A percentile compares a stretch with the other conserved stretches of the same genome.
phyloP scores from a whole-genome alignment of 2,797 vertebrate species.

The Esox masquinongy region DNA sequence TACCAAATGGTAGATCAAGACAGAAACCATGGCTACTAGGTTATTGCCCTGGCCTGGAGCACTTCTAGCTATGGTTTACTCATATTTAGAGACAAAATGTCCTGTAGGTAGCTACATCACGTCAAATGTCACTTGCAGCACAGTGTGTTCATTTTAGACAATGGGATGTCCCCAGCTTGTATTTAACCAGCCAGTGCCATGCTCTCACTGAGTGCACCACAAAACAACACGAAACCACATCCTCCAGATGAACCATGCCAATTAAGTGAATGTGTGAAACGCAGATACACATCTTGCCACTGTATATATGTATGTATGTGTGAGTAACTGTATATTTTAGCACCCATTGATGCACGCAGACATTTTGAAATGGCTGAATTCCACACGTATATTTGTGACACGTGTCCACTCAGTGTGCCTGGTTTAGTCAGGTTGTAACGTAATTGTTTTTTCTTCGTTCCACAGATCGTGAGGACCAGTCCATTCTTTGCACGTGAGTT shows the following conservation, averaged over 20 bases:
- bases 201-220: not conserved
- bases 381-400: too few relatives aligned
- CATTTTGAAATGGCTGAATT: too few relatives aligned
- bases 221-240: not conserved
- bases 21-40: not conserved
- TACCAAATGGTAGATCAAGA: not conserved
- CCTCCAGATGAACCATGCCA: slow-evolving; percentile 1
- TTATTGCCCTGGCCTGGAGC: not conserved
- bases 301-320: slow-evolving; percentile 70
- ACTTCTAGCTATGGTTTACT: not conserved
- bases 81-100: not conserved
- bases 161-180: not conserved
- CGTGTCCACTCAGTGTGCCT: too few relatives aligned
- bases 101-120: not conserved
- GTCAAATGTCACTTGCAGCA: not conserved
- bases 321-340: slow-evolving; percentile 52
- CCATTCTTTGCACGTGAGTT: slow-evolving; percentile 97
- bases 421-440: too few relatives aligned
- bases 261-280: not conserved
- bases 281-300: not conserved
- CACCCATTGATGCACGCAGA: too few relatives aligned
- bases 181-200: not conserved
- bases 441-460: slow-evolving; percentile 48
- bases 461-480: slow-evolving; percentile 93
- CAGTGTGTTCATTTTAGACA: not conserved